A percentile compares a stretch with the other conserved stretches of the same genome.
These are phyloP conservation scores for Micrasema minimum DNA, from an alignment of 1,140 invertebrate species.

Conservation along the genomic window DNA sequence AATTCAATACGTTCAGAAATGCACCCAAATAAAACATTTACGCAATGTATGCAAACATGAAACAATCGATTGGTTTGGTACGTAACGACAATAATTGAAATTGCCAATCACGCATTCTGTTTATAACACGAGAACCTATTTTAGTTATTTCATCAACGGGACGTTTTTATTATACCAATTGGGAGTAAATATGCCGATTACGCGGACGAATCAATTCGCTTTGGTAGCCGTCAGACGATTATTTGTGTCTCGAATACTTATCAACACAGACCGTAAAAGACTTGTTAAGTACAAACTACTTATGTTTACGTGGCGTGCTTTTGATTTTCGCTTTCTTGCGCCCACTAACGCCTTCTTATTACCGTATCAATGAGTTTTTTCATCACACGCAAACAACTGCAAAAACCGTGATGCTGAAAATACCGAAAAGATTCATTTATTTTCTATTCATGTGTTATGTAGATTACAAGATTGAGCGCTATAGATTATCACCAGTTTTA, in stretches of 20 bases:
- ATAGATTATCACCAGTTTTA: too few relatives aligned
- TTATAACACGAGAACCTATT: constrained; percentile 26
- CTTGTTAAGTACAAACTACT: background rate
- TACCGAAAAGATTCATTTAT: too few relatives aligned
- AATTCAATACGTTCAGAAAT: constrained; percentile 7
- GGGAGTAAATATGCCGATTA: constrained; percentile 22
- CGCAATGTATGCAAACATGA: background rate
- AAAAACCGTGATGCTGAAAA: too few relatives aligned
- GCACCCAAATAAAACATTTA: constrained; percentile 4
- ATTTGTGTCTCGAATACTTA: constrained; percentile 25
- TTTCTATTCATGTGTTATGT: too few relatives aligned
- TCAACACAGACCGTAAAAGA: background rate
- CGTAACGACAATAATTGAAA: constrained; percentile 7
- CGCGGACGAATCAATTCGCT: constrained; percentile 17
- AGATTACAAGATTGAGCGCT: too few relatives aligned
- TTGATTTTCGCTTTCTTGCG: background rate
- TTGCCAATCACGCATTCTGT: constrained; percentile 18
- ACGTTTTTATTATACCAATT: constrained; percentile 37
- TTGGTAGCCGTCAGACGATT: constrained; percentile 8
- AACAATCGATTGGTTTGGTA: background rate
- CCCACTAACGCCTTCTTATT: background rate
- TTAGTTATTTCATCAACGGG: constrained; percentile 20
- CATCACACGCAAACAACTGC: too few relatives aligned
- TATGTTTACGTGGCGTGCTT: background rate
- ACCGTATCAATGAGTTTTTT: too few relatives aligned